These are phyloP conservation scores for Jaculus jaculus DNA, from an alignment of 2,113 vertebrate species.

Conservation along the genomic window DNA sequence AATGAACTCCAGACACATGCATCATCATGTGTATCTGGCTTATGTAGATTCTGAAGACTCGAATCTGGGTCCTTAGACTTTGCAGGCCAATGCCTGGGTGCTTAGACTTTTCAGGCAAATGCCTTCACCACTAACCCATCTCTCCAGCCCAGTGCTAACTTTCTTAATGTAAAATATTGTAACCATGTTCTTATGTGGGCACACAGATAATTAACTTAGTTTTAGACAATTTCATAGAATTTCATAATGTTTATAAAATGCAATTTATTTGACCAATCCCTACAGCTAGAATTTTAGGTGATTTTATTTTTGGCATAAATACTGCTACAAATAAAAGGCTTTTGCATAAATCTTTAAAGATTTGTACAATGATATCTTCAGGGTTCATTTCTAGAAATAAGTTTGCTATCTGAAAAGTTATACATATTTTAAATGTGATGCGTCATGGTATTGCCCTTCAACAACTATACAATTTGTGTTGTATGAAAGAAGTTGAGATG, in stretches of 20 bases:
- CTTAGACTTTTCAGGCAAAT: no score
- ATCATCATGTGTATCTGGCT: no score
- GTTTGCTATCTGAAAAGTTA: conserved; percentile 38
- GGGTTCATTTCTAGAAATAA: conserved; percentile 51
- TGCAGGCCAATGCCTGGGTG: no score
- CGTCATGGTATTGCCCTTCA: conserved; percentile 16
- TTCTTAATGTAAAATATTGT: conserved; percentile 26
- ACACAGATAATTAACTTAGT: conserved; percentile 17
- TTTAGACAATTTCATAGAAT: conserved; percentile 9
- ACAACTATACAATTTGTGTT: conserved; percentile 11
- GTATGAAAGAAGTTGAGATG: conserved; percentile 22
- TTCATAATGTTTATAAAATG: background rate
- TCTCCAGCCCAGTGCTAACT: background rate
- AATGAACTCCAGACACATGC: no score
- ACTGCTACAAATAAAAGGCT: conserved; percentile 10
- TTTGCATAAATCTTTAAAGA: conserved; percentile 21
- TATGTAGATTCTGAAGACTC: no score
- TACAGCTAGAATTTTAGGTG: background rate
- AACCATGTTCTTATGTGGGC: conserved; percentile 13
- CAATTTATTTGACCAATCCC: background rate
- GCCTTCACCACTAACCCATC: no score
- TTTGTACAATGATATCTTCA: conserved; percentile 25
- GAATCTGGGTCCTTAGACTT: no score
- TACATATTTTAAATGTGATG: conserved; percentile 35
- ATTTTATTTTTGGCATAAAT: conserved; percentile 23